These are phyloP conservation scores for Felis chaus DNA, from an alignment of 2,113 vertebrate genomes.

Conservation along the genomic window DNA sequence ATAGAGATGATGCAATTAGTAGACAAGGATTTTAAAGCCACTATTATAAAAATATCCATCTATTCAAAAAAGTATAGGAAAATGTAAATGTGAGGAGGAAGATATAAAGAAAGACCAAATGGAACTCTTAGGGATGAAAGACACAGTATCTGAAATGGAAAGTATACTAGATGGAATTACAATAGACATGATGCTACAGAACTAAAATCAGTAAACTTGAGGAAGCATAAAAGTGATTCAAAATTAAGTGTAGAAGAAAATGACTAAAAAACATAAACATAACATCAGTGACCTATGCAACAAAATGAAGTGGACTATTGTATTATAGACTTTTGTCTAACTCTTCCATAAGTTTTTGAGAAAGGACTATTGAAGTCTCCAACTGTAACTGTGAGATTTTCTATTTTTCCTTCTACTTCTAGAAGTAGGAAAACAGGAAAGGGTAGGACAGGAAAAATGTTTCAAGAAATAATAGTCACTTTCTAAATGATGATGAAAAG, in stretches of 20 bases:
- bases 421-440: too few relatives aligned
- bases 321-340: neutral
- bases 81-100: neutral
- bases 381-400: too few relatives aligned
- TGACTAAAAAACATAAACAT: neutral
- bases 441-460: neutral
- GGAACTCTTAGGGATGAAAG: neutral
- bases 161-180: neutral
- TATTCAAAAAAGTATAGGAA: neutral
- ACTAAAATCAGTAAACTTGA: neutral
- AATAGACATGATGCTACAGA: neutral
- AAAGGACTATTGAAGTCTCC: too few relatives aligned
- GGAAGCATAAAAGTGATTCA: neutral
- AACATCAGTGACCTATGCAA: neutral
- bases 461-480: neutral
- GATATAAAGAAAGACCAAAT: neutral
- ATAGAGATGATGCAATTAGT: neutral
- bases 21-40: neutral
- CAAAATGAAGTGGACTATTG: neutral
- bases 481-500: neutral
- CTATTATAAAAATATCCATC: neutral
- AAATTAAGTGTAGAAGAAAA: neutral
- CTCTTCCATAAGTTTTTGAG: too few relatives aligned
- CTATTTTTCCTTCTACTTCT: too few relatives aligned
- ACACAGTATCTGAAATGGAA: neutral